phyloP scores from a whole-genome alignment of 2,797 vertebrate genomes.

The Anabacerthia variegaticeps region DNA sequence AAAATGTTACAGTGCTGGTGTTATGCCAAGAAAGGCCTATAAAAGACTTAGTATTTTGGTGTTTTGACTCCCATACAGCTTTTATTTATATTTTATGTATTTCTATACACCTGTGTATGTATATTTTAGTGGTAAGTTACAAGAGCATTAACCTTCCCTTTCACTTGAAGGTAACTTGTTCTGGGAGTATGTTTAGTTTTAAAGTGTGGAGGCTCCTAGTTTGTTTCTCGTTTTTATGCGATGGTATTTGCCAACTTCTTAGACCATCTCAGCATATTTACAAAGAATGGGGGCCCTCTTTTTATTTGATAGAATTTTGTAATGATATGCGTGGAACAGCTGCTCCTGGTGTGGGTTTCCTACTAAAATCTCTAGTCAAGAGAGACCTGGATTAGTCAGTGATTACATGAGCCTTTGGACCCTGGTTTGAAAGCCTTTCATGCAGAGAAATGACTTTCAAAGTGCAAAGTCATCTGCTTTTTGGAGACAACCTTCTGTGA shows the following conservation, averaged over 20 bases:
- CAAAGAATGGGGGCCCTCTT: background rate
- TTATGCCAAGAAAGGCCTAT: background rate
- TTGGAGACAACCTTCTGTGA: background rate
- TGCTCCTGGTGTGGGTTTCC: background rate
- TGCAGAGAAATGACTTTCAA: background rate
- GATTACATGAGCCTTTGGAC: slow-evolving; percentile 2
- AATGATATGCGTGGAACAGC: background rate
- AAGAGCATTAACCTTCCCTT: background rate
- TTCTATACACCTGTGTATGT: accelerated
- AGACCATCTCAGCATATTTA: background rate
- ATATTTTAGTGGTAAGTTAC: background rate
- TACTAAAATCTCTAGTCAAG: background rate
- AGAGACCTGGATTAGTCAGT: background rate
- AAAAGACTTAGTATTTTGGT: background rate
- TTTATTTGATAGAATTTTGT: background rate
- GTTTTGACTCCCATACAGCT: background rate
- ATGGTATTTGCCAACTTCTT: background rate
- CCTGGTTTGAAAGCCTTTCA: background rate
- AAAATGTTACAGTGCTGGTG: background rate
- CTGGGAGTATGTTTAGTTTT: background rate
- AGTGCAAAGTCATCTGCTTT: slow-evolving; percentile 12
- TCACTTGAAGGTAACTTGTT: background rate
- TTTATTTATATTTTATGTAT: background rate
- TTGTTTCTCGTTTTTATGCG: background rate
- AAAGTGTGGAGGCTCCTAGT: background rate